Evolutionary conservation across 2,888 invertebrate genomes (phyloP).

Genomic region (Steinernema scapterisci): DNA sequence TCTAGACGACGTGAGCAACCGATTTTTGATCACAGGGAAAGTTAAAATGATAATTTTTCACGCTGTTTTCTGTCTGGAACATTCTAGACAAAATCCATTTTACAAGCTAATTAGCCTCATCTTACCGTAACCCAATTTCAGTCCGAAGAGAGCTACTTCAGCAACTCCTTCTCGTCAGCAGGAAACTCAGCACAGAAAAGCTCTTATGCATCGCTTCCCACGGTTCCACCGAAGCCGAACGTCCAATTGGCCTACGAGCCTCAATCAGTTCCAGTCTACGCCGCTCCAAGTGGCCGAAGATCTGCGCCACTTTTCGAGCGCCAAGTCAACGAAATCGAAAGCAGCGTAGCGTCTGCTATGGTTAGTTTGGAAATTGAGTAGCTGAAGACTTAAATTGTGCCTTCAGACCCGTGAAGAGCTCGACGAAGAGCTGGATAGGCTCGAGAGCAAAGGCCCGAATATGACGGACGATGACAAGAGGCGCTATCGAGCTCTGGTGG

Average conservation of each 20-base stretch:
- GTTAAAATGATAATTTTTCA: too few relatives aligned
- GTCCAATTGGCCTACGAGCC: neutral
- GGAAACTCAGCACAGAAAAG: neutral
- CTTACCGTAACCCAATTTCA: neutral
- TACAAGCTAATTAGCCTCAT: too few relatives aligned
- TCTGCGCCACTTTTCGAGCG: slow-evolving; percentile 46
- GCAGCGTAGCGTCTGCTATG: slow-evolving; percentile 33
- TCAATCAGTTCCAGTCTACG: neutral
- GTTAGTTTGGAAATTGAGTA: slow-evolving; percentile 3
- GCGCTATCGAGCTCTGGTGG: slow-evolving; percentile 36
- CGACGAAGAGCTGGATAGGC: slow-evolving; percentile 51
- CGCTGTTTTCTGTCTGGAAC: too few relatives aligned
- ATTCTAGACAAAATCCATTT: too few relatives aligned
- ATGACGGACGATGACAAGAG: slow-evolving; percentile 48
- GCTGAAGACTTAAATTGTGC: neutral
- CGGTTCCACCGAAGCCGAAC: slow-evolving; percentile 5
- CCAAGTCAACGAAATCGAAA: slow-evolving; percentile 15
- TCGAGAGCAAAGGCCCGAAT: slow-evolving; percentile 51
- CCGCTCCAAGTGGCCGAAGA: slow-evolving; percentile 37
- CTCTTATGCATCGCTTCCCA: slow-evolving; percentile 16
- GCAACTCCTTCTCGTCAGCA: slow-evolving; percentile 21
- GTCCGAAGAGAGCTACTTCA: slow-evolving; percentile 22
- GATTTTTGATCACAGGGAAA: too few relatives aligned
- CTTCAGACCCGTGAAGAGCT: slow-evolving; percentile 51
- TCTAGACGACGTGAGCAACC: too few relatives aligned